Conservation (phyloP, 1,140 invertebrate genomes). For the Listronotus bonariensis region DNA sequence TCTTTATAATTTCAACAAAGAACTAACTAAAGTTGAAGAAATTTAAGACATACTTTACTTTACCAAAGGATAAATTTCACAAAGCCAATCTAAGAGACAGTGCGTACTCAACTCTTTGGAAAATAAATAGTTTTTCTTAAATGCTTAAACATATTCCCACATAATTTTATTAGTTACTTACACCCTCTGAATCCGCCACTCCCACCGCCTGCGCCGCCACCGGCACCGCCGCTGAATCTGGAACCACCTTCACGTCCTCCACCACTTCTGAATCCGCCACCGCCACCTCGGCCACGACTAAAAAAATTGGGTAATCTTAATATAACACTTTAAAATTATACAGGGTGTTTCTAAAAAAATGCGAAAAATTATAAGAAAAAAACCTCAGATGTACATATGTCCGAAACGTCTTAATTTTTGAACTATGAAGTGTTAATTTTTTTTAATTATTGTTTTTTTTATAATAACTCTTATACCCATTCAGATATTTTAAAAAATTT, state of each 20-base stretch:
- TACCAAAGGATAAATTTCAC: conserved; percentile 14
- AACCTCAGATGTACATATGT: no score
- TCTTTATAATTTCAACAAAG: no score
- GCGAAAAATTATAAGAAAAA: no score
- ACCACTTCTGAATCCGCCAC: conserved; percentile 1
- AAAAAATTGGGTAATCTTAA: not conserved
- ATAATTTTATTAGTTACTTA: conserved; percentile 6
- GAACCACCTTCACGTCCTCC: conserved; percentile 7
- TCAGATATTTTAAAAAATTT: no score
- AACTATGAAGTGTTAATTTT: no score
- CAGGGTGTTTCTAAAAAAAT: no score
- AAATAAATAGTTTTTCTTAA: no score
- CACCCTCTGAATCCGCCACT: conserved; percentile 12
- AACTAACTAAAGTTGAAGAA: not conserved
- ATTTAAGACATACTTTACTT: not conserved
- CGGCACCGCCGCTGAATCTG: not conserved
- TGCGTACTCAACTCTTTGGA: conserved; percentile 14
- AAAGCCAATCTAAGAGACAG: conserved; percentile 3
- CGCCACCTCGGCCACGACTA: conserved; percentile 1
- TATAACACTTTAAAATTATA: no score
- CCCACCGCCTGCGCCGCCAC: not conserved
- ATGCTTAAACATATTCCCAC: not conserved
- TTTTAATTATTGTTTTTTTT: no score
- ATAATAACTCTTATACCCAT: no score
- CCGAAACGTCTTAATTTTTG: no score